phyloP scores from a whole-genome alignment of 2,888 invertebrate species.

The Melinaea marsaeus region DNA sequence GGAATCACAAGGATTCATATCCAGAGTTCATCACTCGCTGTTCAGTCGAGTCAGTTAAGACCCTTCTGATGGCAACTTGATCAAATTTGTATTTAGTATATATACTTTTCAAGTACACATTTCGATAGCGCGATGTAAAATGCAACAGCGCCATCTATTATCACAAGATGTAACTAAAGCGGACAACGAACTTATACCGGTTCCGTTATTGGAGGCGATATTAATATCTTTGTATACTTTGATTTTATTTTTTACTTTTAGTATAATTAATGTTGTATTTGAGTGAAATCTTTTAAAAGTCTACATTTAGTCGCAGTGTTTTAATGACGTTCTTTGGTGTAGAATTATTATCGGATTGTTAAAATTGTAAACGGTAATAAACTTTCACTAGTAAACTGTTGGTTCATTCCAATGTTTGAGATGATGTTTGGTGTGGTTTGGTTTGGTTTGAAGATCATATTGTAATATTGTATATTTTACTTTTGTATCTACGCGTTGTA shows the following conservation, averaged over 20 bases:
- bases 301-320: too few relatives aligned
- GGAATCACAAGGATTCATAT: constrained; percentile 61
- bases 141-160: constrained; percentile 6
- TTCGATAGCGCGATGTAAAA: constrained; percentile 36
- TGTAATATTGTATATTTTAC: too few relatives aligned
- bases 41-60: constrained; percentile 77
- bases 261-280: too few relatives aligned
- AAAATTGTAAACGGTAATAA: constrained; percentile 12
- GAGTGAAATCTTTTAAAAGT: too few relatives aligned
- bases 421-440: not conserved
- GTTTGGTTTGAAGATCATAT: too few relatives aligned
- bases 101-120: constrained; percentile 26
- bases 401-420: not conserved
- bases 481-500: too few relatives aligned
- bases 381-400: constrained; percentile 20
- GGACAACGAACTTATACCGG: not conserved
- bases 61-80: constrained; percentile 58
- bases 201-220: not conserved
- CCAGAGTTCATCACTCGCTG: constrained; percentile 58
- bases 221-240: not conserved
- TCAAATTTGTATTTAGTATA: rapidly evolving
- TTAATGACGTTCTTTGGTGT: too few relatives aligned
- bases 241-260: too few relatives aligned
- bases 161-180: not conserved
- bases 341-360: not conserved